Conservation (phyloP, 1,140 invertebrate species). For the Dufourea novaeangliae region DNA sequence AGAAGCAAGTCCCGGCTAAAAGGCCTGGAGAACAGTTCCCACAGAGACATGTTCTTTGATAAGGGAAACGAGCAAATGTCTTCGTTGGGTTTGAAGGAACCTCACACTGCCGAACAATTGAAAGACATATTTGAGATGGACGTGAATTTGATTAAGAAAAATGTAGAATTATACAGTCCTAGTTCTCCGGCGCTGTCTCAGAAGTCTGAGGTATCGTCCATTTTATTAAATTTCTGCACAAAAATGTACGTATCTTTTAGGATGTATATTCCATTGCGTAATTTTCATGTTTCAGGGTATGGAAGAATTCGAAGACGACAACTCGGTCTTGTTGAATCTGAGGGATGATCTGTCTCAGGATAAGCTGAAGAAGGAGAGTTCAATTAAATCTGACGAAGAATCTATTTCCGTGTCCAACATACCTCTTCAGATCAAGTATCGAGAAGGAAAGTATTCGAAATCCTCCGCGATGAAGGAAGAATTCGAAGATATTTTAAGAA, state of each 20-base stretch:
- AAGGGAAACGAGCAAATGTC: slow-evolving; percentile 18
- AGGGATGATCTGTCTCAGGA: neutral
- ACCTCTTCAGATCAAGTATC: slow-evolving; percentile 52
- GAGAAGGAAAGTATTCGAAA: slow-evolving; percentile 41
- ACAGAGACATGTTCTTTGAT: slow-evolving; percentile 21
- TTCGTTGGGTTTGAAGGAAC: slow-evolving; percentile 8
- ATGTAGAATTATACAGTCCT: slow-evolving; percentile 70
- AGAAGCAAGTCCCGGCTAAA: slow-evolving; percentile 17
- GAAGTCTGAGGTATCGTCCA: slow-evolving; percentile 69
- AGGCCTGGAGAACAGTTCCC: neutral
- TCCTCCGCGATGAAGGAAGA: slow-evolving; percentile 16
- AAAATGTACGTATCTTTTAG: neutral
- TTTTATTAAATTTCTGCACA: neutral
- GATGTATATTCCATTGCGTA: neutral
- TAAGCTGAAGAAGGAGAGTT: slow-evolving; percentile 29
- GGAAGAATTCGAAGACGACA: slow-evolving; percentile 38
- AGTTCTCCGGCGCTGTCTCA: slow-evolving; percentile 75
- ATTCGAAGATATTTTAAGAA: slow-evolving; percentile 29
- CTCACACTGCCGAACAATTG: slow-evolving; percentile 11
- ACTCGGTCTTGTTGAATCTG: neutral
- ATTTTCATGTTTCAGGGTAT: slow-evolving; percentile 26
- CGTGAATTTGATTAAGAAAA: slow-evolving; percentile 48
- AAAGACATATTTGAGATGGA: slow-evolving; percentile 46
- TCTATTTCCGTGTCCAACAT: slow-evolving; percentile 33
- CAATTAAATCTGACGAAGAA: slow-evolving; percentile 32